Percentiles rank a stretch among this genome's conserved stretches.
phyloP scores from a whole-genome alignment of 2,113 vertebrate species.

The Myanophis thanlyinensis region DNA sequence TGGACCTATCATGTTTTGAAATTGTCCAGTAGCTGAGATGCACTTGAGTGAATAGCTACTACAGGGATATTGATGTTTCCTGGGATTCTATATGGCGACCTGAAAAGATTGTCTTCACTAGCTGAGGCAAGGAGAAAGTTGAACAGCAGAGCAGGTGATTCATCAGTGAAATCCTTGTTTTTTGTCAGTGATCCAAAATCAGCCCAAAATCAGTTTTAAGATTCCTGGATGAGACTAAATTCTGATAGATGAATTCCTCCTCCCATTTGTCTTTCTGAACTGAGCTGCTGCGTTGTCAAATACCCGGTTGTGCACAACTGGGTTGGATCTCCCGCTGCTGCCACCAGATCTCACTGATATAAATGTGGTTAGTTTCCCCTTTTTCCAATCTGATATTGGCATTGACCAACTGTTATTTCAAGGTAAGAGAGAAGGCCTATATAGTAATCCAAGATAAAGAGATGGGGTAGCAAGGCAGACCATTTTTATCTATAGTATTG shows the following conservation, averaged over 20 bases:
- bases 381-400: not conserved
- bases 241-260: not conserved
- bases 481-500: not conserved
- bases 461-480: not conserved
- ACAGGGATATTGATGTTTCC: not conserved
- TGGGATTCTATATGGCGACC: not conserved
- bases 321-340: not conserved
- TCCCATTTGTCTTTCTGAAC: not conserved
- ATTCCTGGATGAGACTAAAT: not conserved
- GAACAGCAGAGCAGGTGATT: not conserved
- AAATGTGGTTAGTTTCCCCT: not conserved
- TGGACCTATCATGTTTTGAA: not conserved
- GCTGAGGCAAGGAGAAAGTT: not conserved
- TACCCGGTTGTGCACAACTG: not conserved
- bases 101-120: not conserved
- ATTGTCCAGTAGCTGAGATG: not conserved
- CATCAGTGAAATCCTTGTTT: not conserved
- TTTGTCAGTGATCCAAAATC: not conserved
- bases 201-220: not conserved
- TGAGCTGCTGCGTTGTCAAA: not conserved
- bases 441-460: not conserved
- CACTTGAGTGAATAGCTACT: not conserved
- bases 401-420: not conserved
- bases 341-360: not conserved
- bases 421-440: not conserved